Evolutionary conservation across 2,888 invertebrate genomes (phyloP).

Genomic region (Pyrgus malvae): DNA sequence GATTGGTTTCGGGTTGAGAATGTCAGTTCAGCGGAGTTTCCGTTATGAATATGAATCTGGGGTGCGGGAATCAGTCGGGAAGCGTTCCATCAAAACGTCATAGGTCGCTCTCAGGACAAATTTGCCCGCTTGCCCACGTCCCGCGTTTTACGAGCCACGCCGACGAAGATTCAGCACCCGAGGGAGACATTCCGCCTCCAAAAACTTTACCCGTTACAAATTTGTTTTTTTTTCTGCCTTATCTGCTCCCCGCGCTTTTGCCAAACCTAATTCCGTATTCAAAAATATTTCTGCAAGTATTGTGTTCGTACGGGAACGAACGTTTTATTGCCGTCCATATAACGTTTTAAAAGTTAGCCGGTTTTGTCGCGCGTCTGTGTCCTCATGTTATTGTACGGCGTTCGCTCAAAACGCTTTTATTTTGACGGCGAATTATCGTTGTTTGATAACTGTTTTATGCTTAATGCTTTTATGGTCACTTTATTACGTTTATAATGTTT

Average conservation of each 20-base stretch:
- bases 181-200: slow-evolving; percentile 81
- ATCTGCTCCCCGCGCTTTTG: slow-evolving; percentile 80
- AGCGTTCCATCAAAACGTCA: slow-evolving; percentile 81
- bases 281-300: slow-evolving; percentile 82
- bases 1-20: slow-evolving; percentile 23
- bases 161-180: slow-evolving; percentile 81
- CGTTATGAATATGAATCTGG: slow-evolving; percentile 80
- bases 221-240: slow-evolving; percentile 81
- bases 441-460: slow-evolving; percentile 64
- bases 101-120: slow-evolving; percentile 81
- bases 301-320: slow-evolving; percentile 76
- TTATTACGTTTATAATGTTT: slow-evolving; percentile 36
- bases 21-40: slow-evolving; percentile 52
- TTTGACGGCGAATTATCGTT: slow-evolving; percentile 64
- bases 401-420: slow-evolving; percentile 53
- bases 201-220: slow-evolving; percentile 83
- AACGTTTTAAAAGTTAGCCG: slow-evolving; percentile 80
- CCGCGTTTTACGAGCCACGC: slow-evolving; percentile 79
- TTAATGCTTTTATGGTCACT: slow-evolving; percentile 52
- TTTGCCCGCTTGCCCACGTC: slow-evolving; percentile 80
- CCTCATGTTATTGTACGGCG: slow-evolving; percentile 46
- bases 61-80: slow-evolving; percentile 74
- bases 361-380: slow-evolving; percentile 64
- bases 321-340: slow-evolving; percentile 80
- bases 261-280: slow-evolving; percentile 82